These are phyloP conservation scores for Callopanchax toddi DNA, from an alignment of 2,113 vertebrate genomes.

Conservation along the genomic window DNA sequence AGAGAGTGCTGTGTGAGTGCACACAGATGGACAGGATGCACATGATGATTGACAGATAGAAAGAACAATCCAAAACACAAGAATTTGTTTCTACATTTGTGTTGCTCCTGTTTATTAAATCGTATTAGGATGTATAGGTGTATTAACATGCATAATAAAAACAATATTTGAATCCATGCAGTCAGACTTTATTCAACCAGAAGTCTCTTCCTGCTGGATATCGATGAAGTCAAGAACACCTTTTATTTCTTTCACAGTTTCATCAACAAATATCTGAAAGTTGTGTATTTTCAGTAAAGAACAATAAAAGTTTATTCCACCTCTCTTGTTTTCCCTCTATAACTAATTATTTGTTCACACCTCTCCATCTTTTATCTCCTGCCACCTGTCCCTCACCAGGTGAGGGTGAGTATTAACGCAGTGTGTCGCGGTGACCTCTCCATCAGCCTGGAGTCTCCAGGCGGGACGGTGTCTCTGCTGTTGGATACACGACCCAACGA, in stretches of 20 bases:
- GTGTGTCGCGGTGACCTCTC: conserved; percentile 73
- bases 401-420: conserved; percentile 64
- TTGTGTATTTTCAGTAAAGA: background rate
- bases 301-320: background rate
- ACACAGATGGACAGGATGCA: no score
- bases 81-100: no score
- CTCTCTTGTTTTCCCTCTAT: background rate
- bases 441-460: conserved; percentile 69
- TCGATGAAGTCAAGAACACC: background rate
- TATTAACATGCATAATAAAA: no score
- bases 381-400: conserved; percentile 45
- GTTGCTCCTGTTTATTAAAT: no score
- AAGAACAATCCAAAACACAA: no score
- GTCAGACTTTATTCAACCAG: no score
- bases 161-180: no score
- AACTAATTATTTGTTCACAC: conserved; percentile 2
- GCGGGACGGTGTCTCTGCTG: conserved; percentile 57
- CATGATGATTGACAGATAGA: no score
- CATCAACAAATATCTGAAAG: background rate
- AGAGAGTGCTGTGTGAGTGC: no score
- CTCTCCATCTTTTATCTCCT: background rate
- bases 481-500: conserved; percentile 57
- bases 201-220: no score
- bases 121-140: no score
- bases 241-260: no score